Percentiles rank a stretch among this genome's conserved stretches.
Evolutionary conservation across 2,888 invertebrate species (phyloP).

Genomic region (Trissolcus japonicus): DNA sequence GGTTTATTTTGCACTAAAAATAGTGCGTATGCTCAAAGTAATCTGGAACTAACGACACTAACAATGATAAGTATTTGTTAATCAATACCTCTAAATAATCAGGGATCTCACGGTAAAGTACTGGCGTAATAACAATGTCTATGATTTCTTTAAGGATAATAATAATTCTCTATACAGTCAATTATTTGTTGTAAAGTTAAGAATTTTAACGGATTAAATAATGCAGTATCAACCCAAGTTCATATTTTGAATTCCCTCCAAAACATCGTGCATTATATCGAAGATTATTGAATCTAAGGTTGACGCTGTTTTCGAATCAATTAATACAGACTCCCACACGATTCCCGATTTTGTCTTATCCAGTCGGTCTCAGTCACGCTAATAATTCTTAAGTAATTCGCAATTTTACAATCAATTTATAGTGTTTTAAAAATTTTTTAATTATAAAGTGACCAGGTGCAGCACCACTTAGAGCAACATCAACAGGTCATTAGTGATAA

Average conservation of each 20-base stretch:
- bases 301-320: constrained; percentile 9
- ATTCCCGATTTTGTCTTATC: constrained; percentile 23
- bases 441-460: no score
- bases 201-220: constrained; percentile 42
- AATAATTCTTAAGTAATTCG: no score
- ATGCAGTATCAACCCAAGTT: constrained; percentile 50
- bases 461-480: no score
- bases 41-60: constrained; percentile 15
- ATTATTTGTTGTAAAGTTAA: constrained; percentile 46
- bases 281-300: constrained; percentile 25
- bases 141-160: constrained; percentile 27
- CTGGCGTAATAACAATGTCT: constrained; percentile 25
- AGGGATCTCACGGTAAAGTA: constrained; percentile 6
- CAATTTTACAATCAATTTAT: no score
- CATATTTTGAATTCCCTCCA: constrained; percentile 41
- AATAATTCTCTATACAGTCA: constrained; percentile 43
- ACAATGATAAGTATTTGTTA: constrained; percentile 25
- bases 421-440: no score
- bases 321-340: constrained; percentile 10
- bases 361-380: background rate
- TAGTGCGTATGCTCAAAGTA: no score
- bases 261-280: constrained; percentile 16
- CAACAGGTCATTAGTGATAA: no score
- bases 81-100: constrained; percentile 24
- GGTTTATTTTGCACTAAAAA: no score